phyloP scores from a whole-genome alignment of 92 coral and sea anemone species.

The Micromussa lordhowensis region DNA sequence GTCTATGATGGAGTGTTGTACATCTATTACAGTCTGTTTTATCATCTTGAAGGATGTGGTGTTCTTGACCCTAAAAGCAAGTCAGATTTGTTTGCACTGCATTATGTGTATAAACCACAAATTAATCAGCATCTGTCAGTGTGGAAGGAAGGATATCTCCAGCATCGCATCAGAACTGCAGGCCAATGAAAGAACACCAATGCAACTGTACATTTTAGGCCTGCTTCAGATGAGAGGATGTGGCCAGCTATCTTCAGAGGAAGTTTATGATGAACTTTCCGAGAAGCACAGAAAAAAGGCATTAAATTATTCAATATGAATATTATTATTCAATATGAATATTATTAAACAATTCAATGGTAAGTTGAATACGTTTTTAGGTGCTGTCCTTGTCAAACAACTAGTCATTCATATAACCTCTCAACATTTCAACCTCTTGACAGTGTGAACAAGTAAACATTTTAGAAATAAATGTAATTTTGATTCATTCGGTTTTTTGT shows the following conservation, averaged over 20 bases:
- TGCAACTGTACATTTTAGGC: constrained; percentile 78
- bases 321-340: constrained; percentile 1
- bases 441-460: constrained; percentile 19
- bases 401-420: background rate
- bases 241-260: constrained; percentile 42
- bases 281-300: constrained; percentile 28
- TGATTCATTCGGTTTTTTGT: background rate
- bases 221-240: constrained; percentile 70
- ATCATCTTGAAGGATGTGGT: constrained; percentile 62
- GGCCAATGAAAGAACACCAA: constrained; percentile 76
- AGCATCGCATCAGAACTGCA: constrained; percentile 73
- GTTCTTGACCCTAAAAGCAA: constrained; percentile 58
- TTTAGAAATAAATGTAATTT: constrained; percentile 13
- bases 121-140: constrained; percentile 46
- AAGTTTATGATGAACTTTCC: constrained; percentile 41
- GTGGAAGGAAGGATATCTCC: constrained; percentile 7
- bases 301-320: constrained; percentile 22
- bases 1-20: constrained; percentile 62
- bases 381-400: constrained; percentile 14
- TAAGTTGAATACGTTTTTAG: background rate
- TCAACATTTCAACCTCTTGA: constrained; percentile 1
- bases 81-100: constrained; percentile 60
- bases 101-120: constrained; percentile 52
- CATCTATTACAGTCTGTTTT: constrained; percentile 65
- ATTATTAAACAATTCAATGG: constrained; percentile 2